Percentiles rank a stretch among this genome's conserved stretches.
phyloP scores from a whole-genome alignment of 2,113 vertebrate genomes.

The Nothocercus nigrocapillus region DNA sequence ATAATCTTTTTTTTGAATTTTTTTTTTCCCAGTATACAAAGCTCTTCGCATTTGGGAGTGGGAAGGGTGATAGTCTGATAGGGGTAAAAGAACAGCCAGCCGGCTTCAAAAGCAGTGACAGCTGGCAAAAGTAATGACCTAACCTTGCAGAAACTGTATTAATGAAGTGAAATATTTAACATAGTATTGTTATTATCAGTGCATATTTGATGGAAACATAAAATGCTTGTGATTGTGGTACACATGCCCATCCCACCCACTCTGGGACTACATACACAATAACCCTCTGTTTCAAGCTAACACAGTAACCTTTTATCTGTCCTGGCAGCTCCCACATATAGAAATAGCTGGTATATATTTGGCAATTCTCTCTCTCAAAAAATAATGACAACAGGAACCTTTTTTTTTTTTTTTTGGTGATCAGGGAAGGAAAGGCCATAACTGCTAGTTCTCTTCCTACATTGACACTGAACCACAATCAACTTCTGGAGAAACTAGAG shows the following conservation, averaged over 20 bases:
- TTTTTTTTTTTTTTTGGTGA: not conserved
- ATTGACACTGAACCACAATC: not conserved
- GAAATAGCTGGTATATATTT: slow-evolving; percentile 41
- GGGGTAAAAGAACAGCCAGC: not conserved
- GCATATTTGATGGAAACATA: slow-evolving; percentile 27
- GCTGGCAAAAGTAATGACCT: not conserved
- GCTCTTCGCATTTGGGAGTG: not conserved
- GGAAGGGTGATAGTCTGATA: not conserved
- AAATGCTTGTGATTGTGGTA: slow-evolving; percentile 58
- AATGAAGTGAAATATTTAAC: slow-evolving; percentile 44
- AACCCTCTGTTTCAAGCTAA: slow-evolving; percentile 11
- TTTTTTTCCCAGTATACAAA: not conserved
- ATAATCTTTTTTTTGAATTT: not conserved
- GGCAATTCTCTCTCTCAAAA: not conserved
- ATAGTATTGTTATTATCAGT: slow-evolving; percentile 42
- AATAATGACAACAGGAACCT: not conserved
- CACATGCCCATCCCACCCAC: slow-evolving; percentile 62
- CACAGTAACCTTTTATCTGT: slow-evolving; percentile 32
- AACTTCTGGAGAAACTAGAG: not conserved
- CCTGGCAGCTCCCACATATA: slow-evolving; percentile 60
- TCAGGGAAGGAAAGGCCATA: not conserved
- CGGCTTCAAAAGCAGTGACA: not conserved
- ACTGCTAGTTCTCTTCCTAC: not conserved
- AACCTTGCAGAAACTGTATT: not conserved
- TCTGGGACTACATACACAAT: not conserved